A percentile compares a stretch with the other conserved stretches of the same genome.
phyloP scores from a whole-genome alignment of 2,113 vertebrate species.

The Grantiella picta region DNA sequence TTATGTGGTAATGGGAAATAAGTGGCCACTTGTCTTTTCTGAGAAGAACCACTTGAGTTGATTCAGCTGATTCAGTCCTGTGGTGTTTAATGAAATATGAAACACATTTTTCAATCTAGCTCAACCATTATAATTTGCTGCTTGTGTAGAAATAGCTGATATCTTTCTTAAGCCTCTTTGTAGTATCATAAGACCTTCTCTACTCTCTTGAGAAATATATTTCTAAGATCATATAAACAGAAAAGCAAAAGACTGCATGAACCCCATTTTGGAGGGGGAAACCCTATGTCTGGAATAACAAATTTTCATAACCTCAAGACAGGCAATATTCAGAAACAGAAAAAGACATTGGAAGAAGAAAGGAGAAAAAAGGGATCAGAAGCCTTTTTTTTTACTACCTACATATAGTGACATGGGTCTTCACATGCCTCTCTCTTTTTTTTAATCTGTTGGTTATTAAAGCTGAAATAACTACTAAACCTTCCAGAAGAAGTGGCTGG shows the following conservation, averaged over 20 bases:
- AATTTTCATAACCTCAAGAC: not conserved
- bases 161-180: not conserved
- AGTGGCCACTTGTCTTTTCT: conserved; percentile 4
- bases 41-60: conserved; percentile 8
- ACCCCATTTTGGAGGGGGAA: not conserved
- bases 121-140: not conserved
- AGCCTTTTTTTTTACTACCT: not conserved
- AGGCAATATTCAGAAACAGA: not conserved
- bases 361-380: not conserved
- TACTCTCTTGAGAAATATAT: not conserved
- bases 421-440: accelerated
- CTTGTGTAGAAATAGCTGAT: not conserved
- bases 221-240: not conserved
- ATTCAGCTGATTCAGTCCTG: not conserved
- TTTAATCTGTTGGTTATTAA: not conserved
- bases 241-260: not conserved
- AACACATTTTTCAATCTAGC: not conserved
- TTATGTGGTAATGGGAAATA: not conserved
- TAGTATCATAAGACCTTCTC: not conserved
- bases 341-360: not conserved
- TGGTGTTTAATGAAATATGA: not conserved
- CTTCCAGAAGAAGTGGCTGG: not conserved
- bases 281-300: not conserved
- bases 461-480: not conserved
- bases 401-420: not conserved